Base-by-base conservation (phyloP, 1,140 invertebrate species). In the Lucilia sericata region DNA sequence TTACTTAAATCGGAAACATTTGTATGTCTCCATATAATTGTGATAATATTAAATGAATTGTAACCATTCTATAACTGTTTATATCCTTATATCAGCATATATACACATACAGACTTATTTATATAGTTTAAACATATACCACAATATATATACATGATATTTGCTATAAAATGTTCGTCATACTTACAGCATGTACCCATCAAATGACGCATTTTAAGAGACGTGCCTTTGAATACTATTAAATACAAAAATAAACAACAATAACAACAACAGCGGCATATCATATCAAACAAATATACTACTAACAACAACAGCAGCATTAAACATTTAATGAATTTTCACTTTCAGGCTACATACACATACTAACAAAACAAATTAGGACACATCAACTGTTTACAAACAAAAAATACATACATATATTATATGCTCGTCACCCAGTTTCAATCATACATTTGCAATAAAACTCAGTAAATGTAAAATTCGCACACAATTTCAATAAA, bases 151-250 rank as follows among this genome's bases (percentile, higher is more conserved):
- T 17, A 70, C 65, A 25, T 70, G 19, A 25, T 10, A 70, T 42
- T 7, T 42, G 42, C 42, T 42, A 10, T 30, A 30, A 30, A 42
- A 42, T 42, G 42, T 42, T 42, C 42, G 19, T 70, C n/a, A 21
- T 70, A 70, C 55, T 60, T 60, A n/a, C 17, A 17, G 55, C 55
- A 25, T 70, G 19, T 55, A 55, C 65, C 19, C 65, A 70, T 70
- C n/a, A 70, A 70, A n/a, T 70, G 65, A 70, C 65, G 65, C 65
- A 70, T 19, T 70, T 70, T 25, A 70, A 70, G 65, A 70, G 65
- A 70, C 65, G 65, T 70, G 65, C 65, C 10, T 70, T 70, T 70
- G 19, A 70, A 70, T 70, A 21, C 65, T n/a, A 70, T 70, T 70
- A 70, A 21, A 8, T 21, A n/a, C 65, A 25, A 70, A 70, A 70